These are phyloP conservation scores for Myotis yumanensis DNA, from an alignment of 2,113 vertebrate species.

Conservation along the genomic window DNA sequence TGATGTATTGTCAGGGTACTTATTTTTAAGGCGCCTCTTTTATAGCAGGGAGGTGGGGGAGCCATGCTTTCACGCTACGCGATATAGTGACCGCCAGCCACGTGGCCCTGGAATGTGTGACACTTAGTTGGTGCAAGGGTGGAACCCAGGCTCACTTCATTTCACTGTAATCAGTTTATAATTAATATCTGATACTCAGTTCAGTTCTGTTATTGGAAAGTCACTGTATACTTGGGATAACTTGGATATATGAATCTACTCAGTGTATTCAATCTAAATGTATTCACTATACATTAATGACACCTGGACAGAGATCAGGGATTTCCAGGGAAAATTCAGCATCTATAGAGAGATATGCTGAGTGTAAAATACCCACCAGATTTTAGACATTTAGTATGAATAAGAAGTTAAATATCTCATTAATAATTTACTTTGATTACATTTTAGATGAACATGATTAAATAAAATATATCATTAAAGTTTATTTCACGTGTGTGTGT, in stretches of 20 bases:
- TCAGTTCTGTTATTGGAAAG: constrained; percentile 40
- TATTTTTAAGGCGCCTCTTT: background rate
- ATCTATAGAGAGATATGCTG: background rate
- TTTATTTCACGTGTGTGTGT: background rate
- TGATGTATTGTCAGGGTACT: background rate
- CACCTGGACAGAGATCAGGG: constrained; percentile 1
- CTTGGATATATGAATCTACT: background rate
- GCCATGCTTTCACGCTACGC: background rate
- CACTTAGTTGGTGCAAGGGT: background rate
- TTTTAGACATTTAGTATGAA: background rate
- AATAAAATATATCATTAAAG: constrained; percentile 37
- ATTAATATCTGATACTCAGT: background rate
- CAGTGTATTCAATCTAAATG: no score
- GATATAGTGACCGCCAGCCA: no score
- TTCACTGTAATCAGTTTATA: constrained; percentile 19
- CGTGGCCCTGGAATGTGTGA: background rate
- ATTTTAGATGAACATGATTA: background rate
- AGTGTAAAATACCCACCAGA: background rate
- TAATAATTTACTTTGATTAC: background rate
- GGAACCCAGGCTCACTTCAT: background rate
- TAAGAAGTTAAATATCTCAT: background rate
- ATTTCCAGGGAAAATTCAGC: background rate
- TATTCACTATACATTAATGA: background rate
- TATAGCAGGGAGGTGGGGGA: background rate
- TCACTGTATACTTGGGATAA: background rate